phyloP scores from a whole-genome alignment of 1,140 invertebrate species.

The Schlechtendalia chinensis region DNA sequence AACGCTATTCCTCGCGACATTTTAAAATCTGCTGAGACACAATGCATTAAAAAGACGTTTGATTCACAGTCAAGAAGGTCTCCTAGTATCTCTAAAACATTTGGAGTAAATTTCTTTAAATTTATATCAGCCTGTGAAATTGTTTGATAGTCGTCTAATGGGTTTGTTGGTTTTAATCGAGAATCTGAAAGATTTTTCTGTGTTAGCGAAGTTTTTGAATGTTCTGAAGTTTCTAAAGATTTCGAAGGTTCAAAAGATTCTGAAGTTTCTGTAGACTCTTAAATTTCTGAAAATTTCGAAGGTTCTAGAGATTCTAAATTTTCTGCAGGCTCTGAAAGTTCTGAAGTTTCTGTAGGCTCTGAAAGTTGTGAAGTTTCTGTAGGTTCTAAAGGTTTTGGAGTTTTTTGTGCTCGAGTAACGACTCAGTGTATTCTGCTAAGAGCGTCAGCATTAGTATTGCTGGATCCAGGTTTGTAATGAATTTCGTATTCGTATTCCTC shows the following conservation, averaged over 20 bases:
- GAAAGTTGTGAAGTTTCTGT: background rate
- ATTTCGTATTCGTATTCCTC: slow-evolving; percentile 56
- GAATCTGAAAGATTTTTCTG: too few species aligned
- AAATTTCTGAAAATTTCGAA: too few species aligned
- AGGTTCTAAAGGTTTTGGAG: background rate
- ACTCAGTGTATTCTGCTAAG: background rate
- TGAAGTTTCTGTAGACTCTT: background rate
- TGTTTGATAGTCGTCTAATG: background rate
- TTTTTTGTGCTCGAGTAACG: background rate
- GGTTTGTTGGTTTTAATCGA: background rate
- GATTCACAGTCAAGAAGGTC: background rate
- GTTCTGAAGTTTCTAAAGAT: too few species aligned
- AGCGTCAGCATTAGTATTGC: slow-evolving; percentile 54
- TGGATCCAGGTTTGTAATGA: slow-evolving; percentile 56
- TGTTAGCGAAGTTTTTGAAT: too few species aligned
- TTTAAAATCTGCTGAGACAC: slow-evolving; percentile 15
- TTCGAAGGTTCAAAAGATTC: too few species aligned
- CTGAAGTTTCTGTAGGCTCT: background rate
- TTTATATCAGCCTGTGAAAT: background rate
- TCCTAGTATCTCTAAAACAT: background rate
- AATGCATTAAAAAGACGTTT: background rate
- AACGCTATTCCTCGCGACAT: slow-evolving; percentile 12
- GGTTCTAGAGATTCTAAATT: too few species aligned
- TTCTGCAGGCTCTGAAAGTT: background rate
- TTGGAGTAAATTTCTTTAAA: background rate